Conservation (phyloP, 2,113 vertebrate species). For the Suncus etruscus region DNA sequence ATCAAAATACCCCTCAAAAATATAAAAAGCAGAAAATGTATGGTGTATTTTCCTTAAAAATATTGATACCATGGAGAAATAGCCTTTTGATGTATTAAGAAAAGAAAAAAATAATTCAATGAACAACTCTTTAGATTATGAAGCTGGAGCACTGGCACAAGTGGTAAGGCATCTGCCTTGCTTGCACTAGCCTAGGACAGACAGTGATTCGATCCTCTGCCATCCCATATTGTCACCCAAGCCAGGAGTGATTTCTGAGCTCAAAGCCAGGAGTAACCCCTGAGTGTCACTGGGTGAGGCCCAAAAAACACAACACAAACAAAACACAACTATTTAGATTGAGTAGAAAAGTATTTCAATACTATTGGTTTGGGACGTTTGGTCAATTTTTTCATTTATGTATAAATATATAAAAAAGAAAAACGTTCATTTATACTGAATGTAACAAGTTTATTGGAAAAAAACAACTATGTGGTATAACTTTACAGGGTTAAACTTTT, state of each 20-base stretch:
- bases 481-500: slow-evolving; percentile 34
- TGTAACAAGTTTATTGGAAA: slow-evolving; percentile 22
- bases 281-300: too few species aligned
- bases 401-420: slow-evolving; percentile 47
- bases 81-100: slow-evolving; percentile 38
- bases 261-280: too few species aligned
- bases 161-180: too few species aligned
- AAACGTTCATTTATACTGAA: slow-evolving; percentile 15
- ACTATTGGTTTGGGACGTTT: slow-evolving; percentile 12
- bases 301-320: too few species aligned
- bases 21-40: neutral
- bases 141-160: too few species aligned
- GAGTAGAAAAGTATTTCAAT: neutral
- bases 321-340: neutral
- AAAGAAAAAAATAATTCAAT: slow-evolving; percentile 43
- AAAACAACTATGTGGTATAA: slow-evolving; percentile 16
- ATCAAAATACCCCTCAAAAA: neutral
- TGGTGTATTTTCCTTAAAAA: slow-evolving; percentile 30
- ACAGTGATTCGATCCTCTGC: too few species aligned
- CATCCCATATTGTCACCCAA: too few species aligned
- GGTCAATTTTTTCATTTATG: slow-evolving; percentile 39
- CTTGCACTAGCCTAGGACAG: too few species aligned
- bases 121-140: slow-evolving; percentile 6
- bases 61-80: neutral
- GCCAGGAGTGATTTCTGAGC: too few species aligned